These are phyloP conservation scores for Parthenolecanium corni DNA, from an alignment of 2,888 invertebrate genomes.

Conservation along the genomic window DNA sequence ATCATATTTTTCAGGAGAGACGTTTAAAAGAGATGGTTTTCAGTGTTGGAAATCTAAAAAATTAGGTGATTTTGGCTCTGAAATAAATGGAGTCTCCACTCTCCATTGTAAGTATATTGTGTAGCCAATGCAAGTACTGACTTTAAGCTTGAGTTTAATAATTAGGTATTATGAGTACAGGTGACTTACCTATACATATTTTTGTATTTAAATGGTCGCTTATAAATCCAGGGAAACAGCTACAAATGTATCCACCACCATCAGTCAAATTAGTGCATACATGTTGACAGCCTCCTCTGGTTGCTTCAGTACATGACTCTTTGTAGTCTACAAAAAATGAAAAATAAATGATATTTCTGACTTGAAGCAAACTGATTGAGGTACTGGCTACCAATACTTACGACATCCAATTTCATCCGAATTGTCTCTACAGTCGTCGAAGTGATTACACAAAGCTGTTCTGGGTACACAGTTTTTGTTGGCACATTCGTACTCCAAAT, in stretches of 20 bases:
- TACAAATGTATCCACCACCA: constrained; percentile 75
- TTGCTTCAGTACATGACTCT: constrained; percentile 40
- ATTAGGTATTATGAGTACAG: too few relatives aligned
- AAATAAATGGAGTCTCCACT: too few relatives aligned
- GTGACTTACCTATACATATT: constrained; percentile 51
- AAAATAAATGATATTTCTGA: background rate
- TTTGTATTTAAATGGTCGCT: constrained; percentile 68
- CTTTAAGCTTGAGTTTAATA: too few relatives aligned
- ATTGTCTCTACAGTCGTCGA: constrained; percentile 81
- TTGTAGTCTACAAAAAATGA: constrained; percentile 39
- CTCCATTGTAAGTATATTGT: too few relatives aligned
- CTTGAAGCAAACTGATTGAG: background rate
- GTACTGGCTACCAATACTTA: constrained; percentile 39
- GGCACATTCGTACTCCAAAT: constrained; percentile 74
- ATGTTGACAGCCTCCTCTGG: constrained; percentile 78
- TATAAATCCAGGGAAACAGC: constrained; percentile 77
- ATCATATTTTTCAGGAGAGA: too few relatives aligned
- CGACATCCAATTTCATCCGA: constrained; percentile 86
- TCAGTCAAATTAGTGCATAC: constrained; percentile 72
- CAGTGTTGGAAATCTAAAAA: too few relatives aligned
- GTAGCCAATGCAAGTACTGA: too few relatives aligned
- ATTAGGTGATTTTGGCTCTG: too few relatives aligned
- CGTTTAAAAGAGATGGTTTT: too few relatives aligned
- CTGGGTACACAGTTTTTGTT: constrained; percentile 74
- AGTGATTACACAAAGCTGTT: constrained; percentile 70